Evolutionary conservation across 2,888 invertebrate genomes (phyloP).

Genomic region (Drosophila neutralis): DNA sequence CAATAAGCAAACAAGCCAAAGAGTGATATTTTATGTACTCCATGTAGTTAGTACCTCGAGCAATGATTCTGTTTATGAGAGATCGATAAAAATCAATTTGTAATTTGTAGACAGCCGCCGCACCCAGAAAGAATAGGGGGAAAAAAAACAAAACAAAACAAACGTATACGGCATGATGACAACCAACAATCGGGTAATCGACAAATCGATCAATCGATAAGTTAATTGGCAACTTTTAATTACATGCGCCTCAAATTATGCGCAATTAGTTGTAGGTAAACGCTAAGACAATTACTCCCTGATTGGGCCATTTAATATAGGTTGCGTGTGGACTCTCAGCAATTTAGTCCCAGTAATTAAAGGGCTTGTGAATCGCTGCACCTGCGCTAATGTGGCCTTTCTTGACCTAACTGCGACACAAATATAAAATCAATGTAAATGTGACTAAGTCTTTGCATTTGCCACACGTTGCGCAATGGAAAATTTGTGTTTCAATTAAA

Average conservation of each 20-base stretch:
- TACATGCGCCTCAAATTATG: constrained; percentile 52
- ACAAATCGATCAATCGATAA: constrained; percentile 57
- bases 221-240: constrained; percentile 63
- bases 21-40: constrained; percentile 74
- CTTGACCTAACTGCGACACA: constrained; percentile 5
- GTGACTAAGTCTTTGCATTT: constrained; percentile 46
- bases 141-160: not conserved
- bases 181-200: constrained; percentile 4
- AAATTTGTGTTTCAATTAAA: not conserved
- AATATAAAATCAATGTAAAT: constrained; percentile 57
- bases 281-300: constrained; percentile 34
- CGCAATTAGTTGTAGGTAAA: constrained; percentile 55
- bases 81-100: constrained; percentile 80
- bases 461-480: not conserved
- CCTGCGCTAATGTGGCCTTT: constrained; percentile 74
- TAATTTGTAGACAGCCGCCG: constrained; percentile 71
- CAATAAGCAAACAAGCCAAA: constrained; percentile 69
- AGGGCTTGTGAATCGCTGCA: constrained; percentile 65
- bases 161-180: not conserved
- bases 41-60: constrained; percentile 24
- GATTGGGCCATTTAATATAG: constrained; percentile 58
- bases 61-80: constrained; percentile 74
- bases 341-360: constrained; percentile 19
- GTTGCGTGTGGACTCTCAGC: not conserved
- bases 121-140: constrained; percentile 44